These are phyloP conservation scores for Anniella stebbinsi DNA, from an alignment of 2,797 vertebrate species.

Conservation along the genomic window DNA sequence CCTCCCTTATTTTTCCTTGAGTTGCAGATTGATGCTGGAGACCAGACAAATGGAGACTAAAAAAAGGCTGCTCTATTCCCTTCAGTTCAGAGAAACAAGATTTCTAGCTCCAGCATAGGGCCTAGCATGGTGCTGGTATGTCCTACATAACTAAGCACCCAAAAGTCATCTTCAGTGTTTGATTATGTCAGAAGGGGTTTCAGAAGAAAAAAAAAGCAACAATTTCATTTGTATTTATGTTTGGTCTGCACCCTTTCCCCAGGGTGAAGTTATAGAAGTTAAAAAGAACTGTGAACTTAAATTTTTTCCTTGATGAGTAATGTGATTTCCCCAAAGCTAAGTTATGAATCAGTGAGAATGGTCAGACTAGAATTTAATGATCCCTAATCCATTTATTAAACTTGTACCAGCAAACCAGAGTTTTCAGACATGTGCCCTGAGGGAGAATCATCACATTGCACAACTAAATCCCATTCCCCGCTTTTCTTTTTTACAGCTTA, in stretches of 20 bases:
- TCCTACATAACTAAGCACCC: neutral
- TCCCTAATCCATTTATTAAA: slow-evolving; percentile 61
- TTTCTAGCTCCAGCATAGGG: neutral
- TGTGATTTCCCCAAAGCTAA: slow-evolving; percentile 62
- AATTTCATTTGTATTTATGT: slow-evolving; percentile 44
- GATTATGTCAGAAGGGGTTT: slow-evolving; percentile 22
- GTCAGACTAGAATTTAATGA: slow-evolving; percentile 60
- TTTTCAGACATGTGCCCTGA: slow-evolving; percentile 58
- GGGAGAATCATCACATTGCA: too few relatives aligned
- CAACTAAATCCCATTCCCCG: neutral
- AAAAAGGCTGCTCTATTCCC: neutral
- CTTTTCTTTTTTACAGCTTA: neutral
- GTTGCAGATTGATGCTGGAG: neutral
- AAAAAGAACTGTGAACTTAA: slow-evolving; percentile 63
- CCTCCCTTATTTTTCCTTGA: neutral
- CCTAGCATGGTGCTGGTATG: too few relatives aligned
- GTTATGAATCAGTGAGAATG: slow-evolving; percentile 65
- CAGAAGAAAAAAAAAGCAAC: slow-evolving; percentile 66
- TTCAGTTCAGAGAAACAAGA: neutral
- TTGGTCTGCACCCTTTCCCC: slow-evolving; percentile 58
- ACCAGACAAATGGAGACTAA: neutral
- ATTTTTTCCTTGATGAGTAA: slow-evolving; percentile 59
- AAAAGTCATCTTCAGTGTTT: neutral
- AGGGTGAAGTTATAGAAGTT: slow-evolving; percentile 62
- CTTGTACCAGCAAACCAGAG: slow-evolving; percentile 58